Percentiles rank a stretch among this genome's conserved stretches.
Conservation (phyloP, 2,888 invertebrate species). For the Creontiades dilutus region DNA sequence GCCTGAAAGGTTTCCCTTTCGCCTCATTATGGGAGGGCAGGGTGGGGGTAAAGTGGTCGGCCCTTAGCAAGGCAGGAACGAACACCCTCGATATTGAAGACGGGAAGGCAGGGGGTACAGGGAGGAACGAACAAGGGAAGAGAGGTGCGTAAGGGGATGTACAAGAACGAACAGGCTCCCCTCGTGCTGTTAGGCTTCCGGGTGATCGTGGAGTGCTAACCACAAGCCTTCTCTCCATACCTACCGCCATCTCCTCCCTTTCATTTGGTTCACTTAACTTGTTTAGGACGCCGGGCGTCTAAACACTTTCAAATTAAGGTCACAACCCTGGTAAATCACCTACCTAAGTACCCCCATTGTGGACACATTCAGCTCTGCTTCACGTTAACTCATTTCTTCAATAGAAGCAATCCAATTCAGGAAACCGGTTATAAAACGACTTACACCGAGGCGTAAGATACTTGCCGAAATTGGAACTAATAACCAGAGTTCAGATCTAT, state of each 20-base stretch:
- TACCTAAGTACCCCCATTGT: neutral
- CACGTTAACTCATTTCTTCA: too few relatives aligned
- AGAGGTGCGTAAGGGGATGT: neutral
- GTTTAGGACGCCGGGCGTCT: neutral
- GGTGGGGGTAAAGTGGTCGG: neutral
- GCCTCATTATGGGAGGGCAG: neutral
- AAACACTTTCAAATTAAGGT: conserved; percentile 43
- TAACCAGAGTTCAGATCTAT: too few relatives aligned
- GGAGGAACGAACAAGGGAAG: neutral
- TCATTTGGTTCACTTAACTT: conserved; percentile 1
- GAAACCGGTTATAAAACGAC: too few relatives aligned
- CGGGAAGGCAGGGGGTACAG: neutral
- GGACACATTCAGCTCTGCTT: too few relatives aligned
- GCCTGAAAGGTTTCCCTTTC: neutral
- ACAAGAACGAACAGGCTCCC: conserved; percentile 22
- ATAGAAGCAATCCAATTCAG: too few relatives aligned
- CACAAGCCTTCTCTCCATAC: conserved; percentile 32
- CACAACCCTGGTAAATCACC: neutral
- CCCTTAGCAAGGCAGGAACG: neutral
- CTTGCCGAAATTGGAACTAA: too few relatives aligned
- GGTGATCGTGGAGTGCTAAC: conserved; percentile 8
- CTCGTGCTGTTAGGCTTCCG: conserved; percentile 38
- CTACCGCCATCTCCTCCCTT: neutral
- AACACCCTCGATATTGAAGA: neutral
- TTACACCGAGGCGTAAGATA: too few relatives aligned